A percentile compares a stretch with the other conserved stretches of the same genome.
Evolutionary conservation across 1,140 invertebrate genomes (phyloP).

Genomic region (Drosophila kikkawai): DNA sequence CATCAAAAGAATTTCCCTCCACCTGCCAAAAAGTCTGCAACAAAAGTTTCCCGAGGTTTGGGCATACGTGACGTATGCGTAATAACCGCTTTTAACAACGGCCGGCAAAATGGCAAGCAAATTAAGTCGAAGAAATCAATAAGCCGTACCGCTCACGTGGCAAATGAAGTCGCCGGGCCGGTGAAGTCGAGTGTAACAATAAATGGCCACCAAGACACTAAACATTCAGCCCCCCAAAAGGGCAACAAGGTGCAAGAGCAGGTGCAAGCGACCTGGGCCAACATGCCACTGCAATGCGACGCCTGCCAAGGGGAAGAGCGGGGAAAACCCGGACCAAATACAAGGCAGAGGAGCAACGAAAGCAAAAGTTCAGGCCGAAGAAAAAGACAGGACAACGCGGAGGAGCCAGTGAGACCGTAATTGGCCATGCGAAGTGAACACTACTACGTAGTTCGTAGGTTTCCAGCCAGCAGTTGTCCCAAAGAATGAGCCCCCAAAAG

Average conservation of each 20-base stretch:
- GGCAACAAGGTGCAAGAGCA: slow-evolving; percentile 58
- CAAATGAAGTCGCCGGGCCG: slow-evolving; percentile 41
- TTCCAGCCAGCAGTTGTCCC: slow-evolving; percentile 6
- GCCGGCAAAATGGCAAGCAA: slow-evolving; percentile 47
- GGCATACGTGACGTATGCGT: slow-evolving; percentile 32
- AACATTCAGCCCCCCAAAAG: slow-evolving; percentile 54
- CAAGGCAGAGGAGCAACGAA: slow-evolving; percentile 20
- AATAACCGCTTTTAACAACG: slow-evolving; percentile 4
- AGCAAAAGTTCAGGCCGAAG: slow-evolving; percentile 51
- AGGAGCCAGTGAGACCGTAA: slow-evolving; percentile 52
- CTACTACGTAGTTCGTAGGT: slow-evolving; percentile 27
- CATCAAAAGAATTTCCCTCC: background rate
- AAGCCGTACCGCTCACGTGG: slow-evolving; percentile 23
- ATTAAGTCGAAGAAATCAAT: slow-evolving; percentile 66
- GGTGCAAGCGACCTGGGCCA: slow-evolving; percentile 56
- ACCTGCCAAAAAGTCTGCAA: slow-evolving; percentile 50
- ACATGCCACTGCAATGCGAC: slow-evolving; percentile 69
- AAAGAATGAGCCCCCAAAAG: slow-evolving; percentile 24
- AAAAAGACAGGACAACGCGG: slow-evolving; percentile 37
- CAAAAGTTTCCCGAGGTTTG: background rate
- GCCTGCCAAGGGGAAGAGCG: slow-evolving; percentile 17
- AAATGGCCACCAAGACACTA: slow-evolving; percentile 64
- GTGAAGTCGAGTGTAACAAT: slow-evolving; percentile 36
- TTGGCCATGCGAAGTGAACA: slow-evolving; percentile 73
- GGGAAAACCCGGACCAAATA: background rate